phyloP scores from a whole-genome alignment of 2,113 vertebrate genomes.

The Vicugna pacos region DNA sequence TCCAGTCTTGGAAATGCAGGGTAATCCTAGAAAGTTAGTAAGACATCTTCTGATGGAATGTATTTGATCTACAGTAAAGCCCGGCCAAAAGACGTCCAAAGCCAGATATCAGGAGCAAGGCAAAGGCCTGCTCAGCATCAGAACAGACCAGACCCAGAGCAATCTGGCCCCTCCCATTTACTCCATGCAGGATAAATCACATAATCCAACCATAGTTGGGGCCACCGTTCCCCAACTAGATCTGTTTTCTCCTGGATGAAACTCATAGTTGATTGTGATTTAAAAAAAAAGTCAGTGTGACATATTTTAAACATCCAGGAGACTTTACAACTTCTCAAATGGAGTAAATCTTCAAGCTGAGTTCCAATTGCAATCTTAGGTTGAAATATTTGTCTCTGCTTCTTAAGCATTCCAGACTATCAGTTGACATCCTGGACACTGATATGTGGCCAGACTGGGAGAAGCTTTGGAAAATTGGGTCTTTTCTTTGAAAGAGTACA shows the following conservation, averaged over 20 bases:
- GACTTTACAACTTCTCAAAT: slow-evolving; percentile 57
- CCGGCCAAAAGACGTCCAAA: slow-evolving; percentile 9
- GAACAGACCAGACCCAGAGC: background rate
- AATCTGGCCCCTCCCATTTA: background rate
- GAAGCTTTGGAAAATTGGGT: background rate
- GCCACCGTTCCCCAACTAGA: background rate
- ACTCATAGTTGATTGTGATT: slow-evolving; percentile 40
- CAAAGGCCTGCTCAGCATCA: slow-evolving; percentile 67
- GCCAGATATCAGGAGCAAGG: slow-evolving; percentile 2
- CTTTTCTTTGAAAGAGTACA: background rate
- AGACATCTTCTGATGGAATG: slow-evolving; percentile 66
- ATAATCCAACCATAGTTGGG: background rate
- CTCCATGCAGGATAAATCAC: slow-evolving; percentile 36
- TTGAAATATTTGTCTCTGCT: slow-evolving; percentile 56
- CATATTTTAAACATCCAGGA: slow-evolving; percentile 62
- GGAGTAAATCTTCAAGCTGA: slow-evolving; percentile 49
- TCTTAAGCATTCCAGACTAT: background rate
- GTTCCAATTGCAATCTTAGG: slow-evolving; percentile 60
- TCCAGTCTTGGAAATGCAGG: slow-evolving; percentile 26
- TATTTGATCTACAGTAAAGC: slow-evolving; percentile 62
- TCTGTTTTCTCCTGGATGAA: slow-evolving; percentile 51
- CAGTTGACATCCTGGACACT: background rate
- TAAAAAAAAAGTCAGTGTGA: background rate
- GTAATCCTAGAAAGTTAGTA: slow-evolving; percentile 55
- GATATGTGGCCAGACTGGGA: background rate